Percentiles rank a stretch among this genome's conserved stretches.
These are phyloP conservation scores for Phortica variegata DNA, from an alignment of 1,140 invertebrate species.

Conservation along the genomic window DNA sequence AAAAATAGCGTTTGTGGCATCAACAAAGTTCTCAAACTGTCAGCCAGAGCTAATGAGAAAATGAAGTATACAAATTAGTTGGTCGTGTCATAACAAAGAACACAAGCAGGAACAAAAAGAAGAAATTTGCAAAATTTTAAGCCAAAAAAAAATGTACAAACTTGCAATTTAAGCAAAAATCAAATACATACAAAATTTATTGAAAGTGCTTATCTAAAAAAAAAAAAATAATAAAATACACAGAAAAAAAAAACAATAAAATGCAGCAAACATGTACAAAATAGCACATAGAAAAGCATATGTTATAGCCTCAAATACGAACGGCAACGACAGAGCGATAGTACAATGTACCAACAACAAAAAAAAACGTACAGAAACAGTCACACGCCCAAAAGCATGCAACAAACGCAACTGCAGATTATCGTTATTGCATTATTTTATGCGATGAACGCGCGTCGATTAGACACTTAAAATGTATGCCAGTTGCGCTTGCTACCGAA, in stretches of 20 bases:
- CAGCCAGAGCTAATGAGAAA: conserved; percentile 3
- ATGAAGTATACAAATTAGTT: conserved; percentile 53
- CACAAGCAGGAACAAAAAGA: conserved; percentile 9
- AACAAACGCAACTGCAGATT: conserved; percentile 30
- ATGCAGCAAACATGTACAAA: no score
- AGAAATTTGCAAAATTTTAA: not conserved
- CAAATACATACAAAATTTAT: not conserved
- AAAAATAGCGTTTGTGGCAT: no score
- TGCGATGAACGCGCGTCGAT: conserved; percentile 54
- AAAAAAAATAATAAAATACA: not conserved
- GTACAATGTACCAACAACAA: no score
- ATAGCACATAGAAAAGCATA: no score
- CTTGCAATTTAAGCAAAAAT: not conserved
- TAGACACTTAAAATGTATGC: conserved; percentile 52
- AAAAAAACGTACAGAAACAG: no score
- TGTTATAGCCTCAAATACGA: no score
- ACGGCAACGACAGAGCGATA: no score
- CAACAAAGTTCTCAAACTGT: no score
- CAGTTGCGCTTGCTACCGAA: conserved; percentile 11
- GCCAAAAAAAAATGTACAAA: not conserved
- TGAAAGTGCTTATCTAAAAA: not conserved
- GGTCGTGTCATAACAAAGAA: conserved; percentile 39
- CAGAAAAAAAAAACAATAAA: not conserved
- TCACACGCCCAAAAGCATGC: no score
- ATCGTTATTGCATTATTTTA: conserved; percentile 54